Conservation (phyloP, 2,888 invertebrate genomes). For the Hirtodrosophila cameraria region DNA sequence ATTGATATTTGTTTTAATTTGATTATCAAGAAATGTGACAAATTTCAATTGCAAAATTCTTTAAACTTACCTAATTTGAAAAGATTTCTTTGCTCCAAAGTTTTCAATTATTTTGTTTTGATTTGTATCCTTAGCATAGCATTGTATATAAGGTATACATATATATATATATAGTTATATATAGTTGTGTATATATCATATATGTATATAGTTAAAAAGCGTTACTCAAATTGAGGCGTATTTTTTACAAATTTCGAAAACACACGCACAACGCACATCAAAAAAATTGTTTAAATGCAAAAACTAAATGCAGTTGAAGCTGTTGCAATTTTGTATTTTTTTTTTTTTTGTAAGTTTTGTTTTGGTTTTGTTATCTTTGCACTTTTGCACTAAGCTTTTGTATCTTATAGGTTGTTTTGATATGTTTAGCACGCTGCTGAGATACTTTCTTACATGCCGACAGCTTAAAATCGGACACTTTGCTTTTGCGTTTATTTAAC, state of each 20-base stretch:
- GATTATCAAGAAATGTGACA: neutral
- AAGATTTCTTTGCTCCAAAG: conserved; percentile 33
- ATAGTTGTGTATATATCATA: conserved; percentile 8
- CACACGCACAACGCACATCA: conserved; percentile 1
- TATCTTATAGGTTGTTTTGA: conserved; percentile 49
- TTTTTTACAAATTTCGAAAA: conserved; percentile 4
- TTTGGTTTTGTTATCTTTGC: conserved; percentile 8
- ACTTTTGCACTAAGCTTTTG: conserved; percentile 32
- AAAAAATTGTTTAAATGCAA: conserved; percentile 44
- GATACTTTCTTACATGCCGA: conserved; percentile 50
- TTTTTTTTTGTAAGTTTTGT: conserved; percentile 3
- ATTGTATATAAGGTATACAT: conserved; percentile 33
- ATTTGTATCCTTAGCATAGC: conserved; percentile 46
- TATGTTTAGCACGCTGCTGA: conserved; percentile 53
- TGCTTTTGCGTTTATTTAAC: conserved; percentile 20
- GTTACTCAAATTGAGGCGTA: conserved; percentile 36
- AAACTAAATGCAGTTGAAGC: conserved; percentile 53
- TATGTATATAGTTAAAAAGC: conserved; percentile 37
- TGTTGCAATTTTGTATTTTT: conserved; percentile 25
- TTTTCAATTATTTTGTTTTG: conserved; percentile 18
- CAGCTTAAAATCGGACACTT: conserved; percentile 13
- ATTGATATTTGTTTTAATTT: neutral
- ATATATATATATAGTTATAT: conserved; percentile 23
- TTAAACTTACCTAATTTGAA: conserved; percentile 40
- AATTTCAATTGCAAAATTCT: neutral